Evolutionary conservation across 2,797 vertebrate genomes (phyloP), one percentile per base, ranked within the genome.

Genomic region (Agapornis canus): DNA sequence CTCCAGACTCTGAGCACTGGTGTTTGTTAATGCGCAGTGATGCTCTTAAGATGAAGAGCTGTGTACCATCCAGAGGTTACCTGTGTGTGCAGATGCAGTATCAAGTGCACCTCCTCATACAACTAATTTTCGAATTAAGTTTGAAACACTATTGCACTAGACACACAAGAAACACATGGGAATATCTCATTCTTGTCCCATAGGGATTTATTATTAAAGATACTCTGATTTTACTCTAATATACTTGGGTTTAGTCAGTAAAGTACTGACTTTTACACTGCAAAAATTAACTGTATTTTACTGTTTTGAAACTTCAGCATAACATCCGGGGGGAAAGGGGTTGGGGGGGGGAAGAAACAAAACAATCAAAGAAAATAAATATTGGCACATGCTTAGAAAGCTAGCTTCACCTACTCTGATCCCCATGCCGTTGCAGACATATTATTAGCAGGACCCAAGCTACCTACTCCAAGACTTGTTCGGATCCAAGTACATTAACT

Each of bases 81-180:
- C 81, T 81, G 42, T 35, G 68, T 43, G 14, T 91, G 72, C 92
- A 95, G 93, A 93, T 65, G 90, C 61, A 64, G 39, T 32, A 77
- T 85, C 59, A 80, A 95, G 84, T n/a, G 85, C 80, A 82, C 64
- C 64, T 93, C 71, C 81, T 93, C 49, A 29, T 80, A 82, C 2
- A 9, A 92, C 81, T 95, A 63, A 89, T 93, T 92, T 95, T 86
- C 93, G 79, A 92, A 92, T 95, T 93, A 82, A 77, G 54, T 60
- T 4, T 66, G 70, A 92, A 94, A 82, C 39, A 13, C 35, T 59
- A 52, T 84, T 90, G 59, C 37, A 54, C 69, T 88, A 52, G 37
- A 94, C 91, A 73, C 48, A 87, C 82, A 95, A 71, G 51, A 82
- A 60, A 77, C 83, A 66, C 75, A 29, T 3, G 20, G 63, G 43